Conservation (phyloP, 1,140 invertebrate species). For the Drosophila pallidifrons region DNA sequence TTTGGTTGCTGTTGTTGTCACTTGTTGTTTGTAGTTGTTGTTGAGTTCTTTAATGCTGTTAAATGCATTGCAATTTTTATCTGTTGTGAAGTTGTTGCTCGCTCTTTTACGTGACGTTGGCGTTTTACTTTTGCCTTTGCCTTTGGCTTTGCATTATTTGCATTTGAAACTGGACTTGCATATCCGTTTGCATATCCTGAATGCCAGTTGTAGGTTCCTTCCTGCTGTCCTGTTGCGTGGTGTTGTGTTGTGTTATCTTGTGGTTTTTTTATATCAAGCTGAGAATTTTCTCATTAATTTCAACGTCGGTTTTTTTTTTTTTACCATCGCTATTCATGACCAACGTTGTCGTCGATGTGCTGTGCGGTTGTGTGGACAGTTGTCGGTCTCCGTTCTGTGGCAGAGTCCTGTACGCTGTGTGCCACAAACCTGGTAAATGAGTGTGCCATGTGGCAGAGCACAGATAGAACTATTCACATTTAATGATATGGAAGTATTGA, state of each 20-base stretch:
- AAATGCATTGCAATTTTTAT: conserved; percentile 78
- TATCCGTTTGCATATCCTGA: conserved; percentile 46
- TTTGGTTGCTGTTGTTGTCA: conserved; percentile 39
- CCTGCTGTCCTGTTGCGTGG: conserved; percentile 46
- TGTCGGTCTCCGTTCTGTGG: conserved; percentile 38
- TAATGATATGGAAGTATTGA: conserved; percentile 32
- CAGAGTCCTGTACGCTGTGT: conserved; percentile 23
- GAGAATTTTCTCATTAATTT: conserved; percentile 83
- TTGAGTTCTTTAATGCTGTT: conserved; percentile 61
- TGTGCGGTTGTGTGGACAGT: conserved; percentile 65
- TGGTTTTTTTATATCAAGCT: conserved; percentile 76
- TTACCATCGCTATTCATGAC: conserved; percentile 8
- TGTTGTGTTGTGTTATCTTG: conserved; percentile 68
- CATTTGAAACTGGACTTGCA: conserved; percentile 66
- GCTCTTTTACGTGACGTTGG: conserved; percentile 53
- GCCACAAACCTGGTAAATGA: conserved; percentile 35
- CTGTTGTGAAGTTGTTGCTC: conserved; percentile 45
- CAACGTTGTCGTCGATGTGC: conserved; percentile 68
- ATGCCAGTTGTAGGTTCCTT: conserved; percentile 35
- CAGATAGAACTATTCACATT: conserved; percentile 42
- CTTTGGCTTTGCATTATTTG: conserved; percentile 56
- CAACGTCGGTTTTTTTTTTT: conserved; percentile 66
- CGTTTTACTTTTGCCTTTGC: conserved; percentile 65
- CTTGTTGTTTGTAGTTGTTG: conserved; percentile 22
- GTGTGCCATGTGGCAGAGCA: conserved; percentile 13